Evolutionary conservation across 1,140 invertebrate species (phyloP).

Genomic region (Zaprionus inermis): DNA sequence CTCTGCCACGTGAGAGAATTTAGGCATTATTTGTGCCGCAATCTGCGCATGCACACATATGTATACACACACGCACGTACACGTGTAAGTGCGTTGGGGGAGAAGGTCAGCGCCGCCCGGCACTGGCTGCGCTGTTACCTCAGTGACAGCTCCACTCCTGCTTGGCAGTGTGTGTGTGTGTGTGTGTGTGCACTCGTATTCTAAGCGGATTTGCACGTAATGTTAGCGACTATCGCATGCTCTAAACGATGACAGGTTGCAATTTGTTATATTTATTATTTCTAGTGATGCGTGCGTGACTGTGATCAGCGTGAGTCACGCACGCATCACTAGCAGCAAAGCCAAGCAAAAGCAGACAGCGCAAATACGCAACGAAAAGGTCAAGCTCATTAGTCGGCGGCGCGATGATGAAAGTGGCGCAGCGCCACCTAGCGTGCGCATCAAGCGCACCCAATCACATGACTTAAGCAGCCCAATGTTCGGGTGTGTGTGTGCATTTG

Average conservation of each 20-base stretch:
- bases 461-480: constrained; percentile 5
- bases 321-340: constrained; percentile 25
- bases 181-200: neutral
- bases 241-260: neutral
- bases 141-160: neutral
- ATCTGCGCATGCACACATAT: constrained; percentile 43
- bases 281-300: neutral
- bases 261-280: neutral
- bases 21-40: constrained; percentile 7
- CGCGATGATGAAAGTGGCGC: constrained; percentile 40
- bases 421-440: constrained; percentile 37
- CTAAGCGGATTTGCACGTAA: neutral
- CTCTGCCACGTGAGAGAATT: constrained; percentile 11
- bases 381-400: constrained; percentile 44
- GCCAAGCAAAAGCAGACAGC: constrained; percentile 11
- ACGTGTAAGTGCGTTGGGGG: neutral
- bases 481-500: constrained; percentile 25
- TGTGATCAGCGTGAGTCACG: neutral
- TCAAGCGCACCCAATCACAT: constrained; percentile 37
- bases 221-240: constrained; percentile 18
- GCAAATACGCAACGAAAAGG: constrained; percentile 29
- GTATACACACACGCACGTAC: neutral
- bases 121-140: neutral
- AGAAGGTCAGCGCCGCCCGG: constrained; percentile 1
- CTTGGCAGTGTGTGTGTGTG: neutral